Conservation (phyloP, 2,888 invertebrate genomes). For the Dyspetes luteomarginatus region DNA sequence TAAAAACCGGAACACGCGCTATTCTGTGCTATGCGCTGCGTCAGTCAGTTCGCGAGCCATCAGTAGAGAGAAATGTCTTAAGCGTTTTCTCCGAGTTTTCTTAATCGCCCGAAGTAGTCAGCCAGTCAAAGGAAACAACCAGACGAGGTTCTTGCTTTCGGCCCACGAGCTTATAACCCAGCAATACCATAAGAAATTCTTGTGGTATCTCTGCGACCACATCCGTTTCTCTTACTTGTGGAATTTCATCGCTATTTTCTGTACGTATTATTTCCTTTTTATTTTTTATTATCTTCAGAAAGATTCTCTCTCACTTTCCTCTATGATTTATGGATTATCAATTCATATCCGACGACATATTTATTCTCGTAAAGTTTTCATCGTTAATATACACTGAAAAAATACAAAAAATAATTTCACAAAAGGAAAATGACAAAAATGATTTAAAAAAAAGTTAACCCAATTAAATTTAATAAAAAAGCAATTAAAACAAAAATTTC, state of each 20-base stretch:
- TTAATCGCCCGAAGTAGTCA: constrained; percentile 35
- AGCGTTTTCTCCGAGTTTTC: constrained; percentile 59
- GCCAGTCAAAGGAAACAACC: constrained; percentile 27
- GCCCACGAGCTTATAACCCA: constrained; percentile 12
- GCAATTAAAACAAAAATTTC: too few relatives aligned
- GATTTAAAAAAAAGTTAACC: too few relatives aligned
- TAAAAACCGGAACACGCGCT: neutral
- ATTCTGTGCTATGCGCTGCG: constrained; percentile 9
- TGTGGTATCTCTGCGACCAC: constrained; percentile 53
- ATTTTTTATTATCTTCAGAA: constrained; percentile 6
- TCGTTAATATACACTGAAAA: too few relatives aligned
- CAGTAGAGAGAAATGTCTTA: constrained; percentile 47
- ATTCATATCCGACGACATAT: too few relatives aligned
- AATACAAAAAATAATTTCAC: too few relatives aligned
- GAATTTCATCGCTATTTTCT: constrained; percentile 50
- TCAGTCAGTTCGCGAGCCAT: too few relatives aligned
- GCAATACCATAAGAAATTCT: constrained; percentile 52
- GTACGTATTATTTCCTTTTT: neutral
- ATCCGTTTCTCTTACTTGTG: constrained; percentile 54
- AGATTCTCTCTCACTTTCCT: too few relatives aligned
- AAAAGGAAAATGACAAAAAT: too few relatives aligned
- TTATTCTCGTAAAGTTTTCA: too few relatives aligned
- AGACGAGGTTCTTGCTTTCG: constrained; percentile 7
- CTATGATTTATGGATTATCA: too few relatives aligned
- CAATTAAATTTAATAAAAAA: too few relatives aligned